phyloP scores from a whole-genome alignment of 64 coral and sea anemone species.

The Stichodactyla helianthus region DNA sequence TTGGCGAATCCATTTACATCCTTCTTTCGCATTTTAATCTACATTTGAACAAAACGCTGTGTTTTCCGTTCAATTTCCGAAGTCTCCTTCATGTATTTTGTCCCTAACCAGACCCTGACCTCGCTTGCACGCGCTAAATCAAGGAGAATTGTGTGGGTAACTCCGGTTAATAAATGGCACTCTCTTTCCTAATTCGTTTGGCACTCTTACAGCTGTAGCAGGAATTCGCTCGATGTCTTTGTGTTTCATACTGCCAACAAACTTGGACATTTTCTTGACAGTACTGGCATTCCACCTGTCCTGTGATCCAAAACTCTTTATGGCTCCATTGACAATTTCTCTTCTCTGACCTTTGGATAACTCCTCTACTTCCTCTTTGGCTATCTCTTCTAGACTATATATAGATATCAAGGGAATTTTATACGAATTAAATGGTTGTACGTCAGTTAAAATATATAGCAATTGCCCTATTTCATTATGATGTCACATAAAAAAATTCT shows the following conservation, averaged over 20 bases:
- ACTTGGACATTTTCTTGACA: slow-evolving; percentile 19
- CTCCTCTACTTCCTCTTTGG: background rate
- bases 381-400: background rate
- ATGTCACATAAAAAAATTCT: too few species aligned
- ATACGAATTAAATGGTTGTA: background rate
- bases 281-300: background rate
- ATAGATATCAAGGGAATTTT: background rate
- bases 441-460: background rate
- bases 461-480: too few species aligned
- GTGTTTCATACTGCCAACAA: background rate
- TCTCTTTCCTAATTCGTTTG: background rate
- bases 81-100: too few species aligned
- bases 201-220: slow-evolving; percentile 9
- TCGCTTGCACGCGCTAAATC: too few species aligned
- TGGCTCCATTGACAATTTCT: slow-evolving; percentile 7
- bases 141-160: too few species aligned
- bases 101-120: too few species aligned
- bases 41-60: too few species aligned
- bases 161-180: background rate
- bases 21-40: too few species aligned
- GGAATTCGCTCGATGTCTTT: background rate
- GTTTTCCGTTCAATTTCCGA: too few species aligned
- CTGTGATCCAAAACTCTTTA: background rate
- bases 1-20: too few species aligned
- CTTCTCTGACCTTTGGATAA: background rate